These are phyloP conservation scores for Ascidia mentula DNA, from an alignment of 23 tunicate genomes.

Conservation along the genomic window DNA sequence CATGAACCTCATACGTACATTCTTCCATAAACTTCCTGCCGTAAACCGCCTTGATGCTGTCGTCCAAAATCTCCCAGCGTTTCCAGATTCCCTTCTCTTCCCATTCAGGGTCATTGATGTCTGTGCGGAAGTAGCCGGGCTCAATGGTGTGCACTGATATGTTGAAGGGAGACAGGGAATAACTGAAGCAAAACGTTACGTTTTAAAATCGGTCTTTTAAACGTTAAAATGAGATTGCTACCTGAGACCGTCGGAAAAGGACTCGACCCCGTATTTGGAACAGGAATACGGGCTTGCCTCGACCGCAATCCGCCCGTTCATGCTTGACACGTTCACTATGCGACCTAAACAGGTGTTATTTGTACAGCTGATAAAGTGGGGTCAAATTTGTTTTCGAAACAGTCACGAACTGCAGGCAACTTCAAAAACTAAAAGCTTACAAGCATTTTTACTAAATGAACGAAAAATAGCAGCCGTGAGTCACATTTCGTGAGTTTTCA, in stretches of 20 bases:
- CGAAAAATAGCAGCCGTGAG: too few relatives aligned
- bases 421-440: too few relatives aligned
- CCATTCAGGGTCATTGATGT: not conserved
- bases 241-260: not conserved
- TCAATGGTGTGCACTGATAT: constrained; percentile 3
- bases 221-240: not conserved
- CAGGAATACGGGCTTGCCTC: not conserved
- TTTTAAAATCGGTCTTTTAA: not conserved
- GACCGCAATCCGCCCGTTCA: not conserved
- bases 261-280: not conserved
- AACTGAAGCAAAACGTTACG: not conserved
- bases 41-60: not conserved
- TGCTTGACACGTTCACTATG: not conserved
- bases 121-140: not conserved
- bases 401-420: too few relatives aligned
- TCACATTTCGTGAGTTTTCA: too few relatives aligned
- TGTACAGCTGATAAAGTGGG: too few relatives aligned
- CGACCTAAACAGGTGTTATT: not conserved
- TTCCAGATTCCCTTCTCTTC: not conserved
- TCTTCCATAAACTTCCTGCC: not conserved
- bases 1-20: too few relatives aligned
- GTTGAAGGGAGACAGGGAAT: not conserved
- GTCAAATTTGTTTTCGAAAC: too few relatives aligned
- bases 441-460: too few relatives aligned
- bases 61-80: not conserved